These are phyloP conservation scores for Morphnarchus princeps DNA, from an alignment of 2,113 vertebrate species.

Conservation along the genomic window DNA sequence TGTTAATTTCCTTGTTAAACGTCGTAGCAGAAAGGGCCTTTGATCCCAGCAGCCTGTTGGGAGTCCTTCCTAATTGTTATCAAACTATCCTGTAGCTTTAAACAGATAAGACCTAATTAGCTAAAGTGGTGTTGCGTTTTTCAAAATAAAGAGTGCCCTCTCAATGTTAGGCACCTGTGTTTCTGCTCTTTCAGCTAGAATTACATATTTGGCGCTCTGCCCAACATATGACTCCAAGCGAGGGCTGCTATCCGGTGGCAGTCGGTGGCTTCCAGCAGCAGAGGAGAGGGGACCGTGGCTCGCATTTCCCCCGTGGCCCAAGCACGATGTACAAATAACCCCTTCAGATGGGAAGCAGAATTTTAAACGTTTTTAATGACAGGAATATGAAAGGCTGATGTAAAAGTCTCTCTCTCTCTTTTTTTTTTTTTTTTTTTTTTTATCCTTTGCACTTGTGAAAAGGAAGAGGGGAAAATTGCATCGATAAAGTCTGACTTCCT, in stretches of 20 bases:
- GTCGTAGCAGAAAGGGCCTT: constrained; percentile 57
- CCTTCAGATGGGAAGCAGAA: background rate
- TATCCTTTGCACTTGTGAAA: background rate
- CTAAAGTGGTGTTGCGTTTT: constrained; percentile 39
- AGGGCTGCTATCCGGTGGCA: background rate
- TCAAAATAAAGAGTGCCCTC: constrained; percentile 50
- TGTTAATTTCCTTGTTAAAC: constrained; percentile 65
- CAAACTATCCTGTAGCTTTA: constrained; percentile 58
- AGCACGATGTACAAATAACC: background rate
- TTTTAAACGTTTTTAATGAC: background rate
- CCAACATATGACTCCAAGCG: background rate
- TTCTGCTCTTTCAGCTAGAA: constrained; percentile 28
- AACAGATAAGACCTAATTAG: constrained; percentile 66
- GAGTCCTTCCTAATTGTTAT: constrained; percentile 66
- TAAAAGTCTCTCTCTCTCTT: background rate
- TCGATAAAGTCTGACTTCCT: background rate
- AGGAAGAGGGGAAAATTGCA: background rate
- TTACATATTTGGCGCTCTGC: constrained; percentile 9
- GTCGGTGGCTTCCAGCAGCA: background rate
- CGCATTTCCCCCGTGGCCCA: background rate
- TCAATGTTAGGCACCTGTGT: constrained; percentile 48
- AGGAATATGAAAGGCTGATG: background rate
- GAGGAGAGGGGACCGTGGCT: background rate
- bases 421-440: background rate
- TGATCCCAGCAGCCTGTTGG: constrained; percentile 60